phyloP scores from a whole-genome alignment of 2,797 vertebrate genomes.

The Sandelia bainsii region DNA sequence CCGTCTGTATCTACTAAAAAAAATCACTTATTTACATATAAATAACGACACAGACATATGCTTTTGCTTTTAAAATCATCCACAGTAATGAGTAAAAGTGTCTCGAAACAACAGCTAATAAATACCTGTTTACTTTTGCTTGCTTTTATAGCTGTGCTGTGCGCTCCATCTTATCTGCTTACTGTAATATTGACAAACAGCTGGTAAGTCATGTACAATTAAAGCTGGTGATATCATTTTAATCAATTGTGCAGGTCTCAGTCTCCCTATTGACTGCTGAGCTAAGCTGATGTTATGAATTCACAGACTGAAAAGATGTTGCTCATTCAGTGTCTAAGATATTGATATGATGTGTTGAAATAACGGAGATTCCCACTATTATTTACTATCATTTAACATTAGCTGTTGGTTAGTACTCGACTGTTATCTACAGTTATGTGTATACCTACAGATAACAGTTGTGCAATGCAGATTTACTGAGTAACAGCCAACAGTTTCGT shows the following conservation, averaged over 20 bases:
- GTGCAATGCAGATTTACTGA: not conserved
- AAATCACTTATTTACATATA: not conserved
- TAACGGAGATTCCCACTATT: not conserved
- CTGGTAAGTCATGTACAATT: not conserved
- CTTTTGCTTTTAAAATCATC: not conserved
- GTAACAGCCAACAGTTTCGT: not conserved
- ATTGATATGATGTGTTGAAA: constrained; percentile 1
- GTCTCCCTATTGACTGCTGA: constrained; percentile 5
- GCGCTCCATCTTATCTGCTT: not conserved
- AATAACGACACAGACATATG: not conserved
- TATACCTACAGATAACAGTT: not conserved
- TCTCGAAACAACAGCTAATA: not conserved
- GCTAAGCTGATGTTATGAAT: not conserved
- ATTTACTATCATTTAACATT: not conserved
- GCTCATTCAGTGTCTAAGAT: not conserved
- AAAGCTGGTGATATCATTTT: not conserved
- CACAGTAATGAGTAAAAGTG: not conserved
- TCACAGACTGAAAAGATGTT: constrained; percentile 9
- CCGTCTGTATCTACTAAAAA: not conserved
- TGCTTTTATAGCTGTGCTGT: not conserved
- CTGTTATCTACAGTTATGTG: not conserved
- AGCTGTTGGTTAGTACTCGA: not conserved
- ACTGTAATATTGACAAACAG: constrained; percentile 1
- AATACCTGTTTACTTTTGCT: not conserved
- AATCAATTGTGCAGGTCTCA: not conserved